A percentile compares a stretch with the other conserved stretches of the same genome.
Conservation (phyloP, 2,113 vertebrate genomes). For the Xiphophorus hellerii region DNA sequence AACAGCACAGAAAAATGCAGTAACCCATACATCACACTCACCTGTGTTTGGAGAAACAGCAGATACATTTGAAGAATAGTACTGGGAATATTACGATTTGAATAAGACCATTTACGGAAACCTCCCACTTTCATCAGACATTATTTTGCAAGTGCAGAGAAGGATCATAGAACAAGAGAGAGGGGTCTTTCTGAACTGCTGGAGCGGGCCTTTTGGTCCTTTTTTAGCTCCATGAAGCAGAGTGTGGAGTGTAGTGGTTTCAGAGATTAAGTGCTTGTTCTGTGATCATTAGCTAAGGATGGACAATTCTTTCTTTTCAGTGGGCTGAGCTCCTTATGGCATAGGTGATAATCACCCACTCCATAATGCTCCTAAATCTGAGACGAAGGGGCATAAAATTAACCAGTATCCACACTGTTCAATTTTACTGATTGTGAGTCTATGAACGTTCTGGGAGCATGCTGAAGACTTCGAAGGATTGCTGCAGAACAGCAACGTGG, state of each 20-base stretch:
- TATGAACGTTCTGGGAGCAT: slow-evolving; percentile 1
- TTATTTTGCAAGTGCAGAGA: slow-evolving; percentile 21
- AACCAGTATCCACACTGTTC: slow-evolving; percentile 2
- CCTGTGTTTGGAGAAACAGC: background rate
- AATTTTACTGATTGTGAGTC: background rate
- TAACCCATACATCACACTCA: background rate
- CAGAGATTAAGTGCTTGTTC: slow-evolving; percentile 19
- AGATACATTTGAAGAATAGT: background rate
- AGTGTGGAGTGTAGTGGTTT: slow-evolving; percentile 8
- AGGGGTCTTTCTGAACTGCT: slow-evolving; percentile 28
- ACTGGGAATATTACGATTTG: background rate
- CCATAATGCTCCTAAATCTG: slow-evolving; percentile 7
- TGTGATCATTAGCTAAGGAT: slow-evolving; percentile 15
- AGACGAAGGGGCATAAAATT: slow-evolving; percentile 3
- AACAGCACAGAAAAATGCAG: background rate
- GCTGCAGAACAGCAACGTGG: background rate
- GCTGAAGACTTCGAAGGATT: background rate
- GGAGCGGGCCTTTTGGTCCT: slow-evolving; percentile 9
- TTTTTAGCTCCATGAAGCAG: slow-evolving; percentile 4
- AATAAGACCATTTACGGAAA: slow-evolving; percentile 10
- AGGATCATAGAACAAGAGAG: slow-evolving; percentile 38
- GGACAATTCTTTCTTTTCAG: slow-evolving; percentile 9
- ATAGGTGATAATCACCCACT: slow-evolving; percentile 13
- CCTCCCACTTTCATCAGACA: slow-evolving; percentile 31
- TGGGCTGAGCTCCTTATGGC: slow-evolving; percentile 18